Evolutionary conservation across 2,888 invertebrate genomes (phyloP).

Genomic region (Drosophila recens): DNA sequence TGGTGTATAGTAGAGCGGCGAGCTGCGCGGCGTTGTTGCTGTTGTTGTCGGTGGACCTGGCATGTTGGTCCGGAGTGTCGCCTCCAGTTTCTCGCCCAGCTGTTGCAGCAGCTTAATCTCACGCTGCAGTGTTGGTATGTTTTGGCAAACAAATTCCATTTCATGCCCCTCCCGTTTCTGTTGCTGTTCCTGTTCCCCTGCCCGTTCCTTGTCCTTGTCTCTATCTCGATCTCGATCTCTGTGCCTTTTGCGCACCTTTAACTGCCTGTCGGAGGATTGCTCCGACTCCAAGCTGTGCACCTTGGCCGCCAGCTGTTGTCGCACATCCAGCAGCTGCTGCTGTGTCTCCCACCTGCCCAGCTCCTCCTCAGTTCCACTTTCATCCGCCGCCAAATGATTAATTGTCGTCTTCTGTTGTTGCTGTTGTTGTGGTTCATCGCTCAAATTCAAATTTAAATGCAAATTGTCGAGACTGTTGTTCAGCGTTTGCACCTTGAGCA

Average conservation of each 20-base stretch:
- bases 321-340: conserved; percentile 33
- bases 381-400: too few species aligned
- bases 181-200: background rate
- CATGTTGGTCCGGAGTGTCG: conserved; percentile 50
- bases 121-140: conserved; percentile 75
- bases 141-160: conserved; percentile 77
- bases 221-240: background rate
- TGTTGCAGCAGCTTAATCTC: conserved; percentile 76
- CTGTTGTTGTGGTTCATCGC: too few species aligned
- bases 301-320: conserved; percentile 11
- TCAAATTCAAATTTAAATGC: background rate
- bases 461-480: conserved; percentile 49
- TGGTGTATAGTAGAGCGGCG: conserved; percentile 55
- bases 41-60: background rate
- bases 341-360: conserved; percentile 23
- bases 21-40: background rate
- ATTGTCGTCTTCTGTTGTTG: too few species aligned
- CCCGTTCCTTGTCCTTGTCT: background rate
- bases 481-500: conserved; percentile 57
- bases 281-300: conserved; percentile 2
- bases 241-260: too few species aligned
- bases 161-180: conserved; percentile 9
- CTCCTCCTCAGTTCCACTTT: too few species aligned
- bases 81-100: conserved; percentile 77
- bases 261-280: background rate